Evolutionary conservation across 2,888 invertebrate genomes (phyloP).

Genomic region (Epinotia bilunana): DNA sequence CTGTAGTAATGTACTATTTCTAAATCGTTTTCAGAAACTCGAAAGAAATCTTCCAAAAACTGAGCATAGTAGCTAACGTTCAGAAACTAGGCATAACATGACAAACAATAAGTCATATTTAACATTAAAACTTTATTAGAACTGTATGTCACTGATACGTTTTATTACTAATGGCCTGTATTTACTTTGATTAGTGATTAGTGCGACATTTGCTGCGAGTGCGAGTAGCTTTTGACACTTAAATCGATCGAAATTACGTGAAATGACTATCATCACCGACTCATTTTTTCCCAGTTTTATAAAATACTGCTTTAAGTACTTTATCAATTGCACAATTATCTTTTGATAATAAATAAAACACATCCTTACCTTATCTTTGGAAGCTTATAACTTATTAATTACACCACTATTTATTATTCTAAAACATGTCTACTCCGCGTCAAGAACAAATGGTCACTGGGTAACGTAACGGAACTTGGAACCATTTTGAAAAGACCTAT

Average conservation of each 20-base stretch:
- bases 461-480: constrained; percentile 12
- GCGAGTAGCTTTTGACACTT: too few species aligned
- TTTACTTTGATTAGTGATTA: too few species aligned
- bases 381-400: neutral
- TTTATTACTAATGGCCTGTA: neutral
- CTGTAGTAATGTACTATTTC: too few species aligned
- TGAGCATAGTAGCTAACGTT: too few species aligned
- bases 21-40: too few species aligned
- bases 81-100: too few species aligned
- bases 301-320: neutral
- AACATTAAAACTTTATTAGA: neutral
- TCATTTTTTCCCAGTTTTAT: neutral
- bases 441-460: constrained; percentile 1
- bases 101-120: too few species aligned
- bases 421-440: constrained; percentile 13
- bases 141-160: neutral
- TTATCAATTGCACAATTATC: neutral
- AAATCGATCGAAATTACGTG: neutral
- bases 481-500: constrained; percentile 20
- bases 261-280: neutral
- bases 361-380: neutral
- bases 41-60: too few species aligned
- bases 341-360: neutral
- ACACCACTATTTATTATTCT: constrained; percentile 3
- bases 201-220: too few species aligned